Evolutionary conservation across 2,888 invertebrate species (phyloP), one percentile per base, ranked within the genome.

Genomic region (Chelonus formosanus): DNA sequence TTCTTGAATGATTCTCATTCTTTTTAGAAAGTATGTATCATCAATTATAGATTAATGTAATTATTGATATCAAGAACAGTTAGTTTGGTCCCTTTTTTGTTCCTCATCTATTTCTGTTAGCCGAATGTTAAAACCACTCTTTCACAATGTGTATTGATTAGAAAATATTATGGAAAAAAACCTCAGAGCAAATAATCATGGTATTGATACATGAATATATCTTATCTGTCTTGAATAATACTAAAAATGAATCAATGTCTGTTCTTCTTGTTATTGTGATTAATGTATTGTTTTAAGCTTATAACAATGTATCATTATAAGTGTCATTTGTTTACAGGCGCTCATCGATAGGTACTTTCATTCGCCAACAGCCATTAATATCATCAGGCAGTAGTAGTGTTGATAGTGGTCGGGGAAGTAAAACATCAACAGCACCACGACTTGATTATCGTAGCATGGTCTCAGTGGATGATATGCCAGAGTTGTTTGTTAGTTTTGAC

Each of bases 381-480:
- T 84, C 84, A 4, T 84, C 83, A 2, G 83, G 84, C 53, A 84
- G 84, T 71, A 85, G 85, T 78, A 90, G 91, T 71, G 88, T 90
- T 69, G 90, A 90, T 78, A 83, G 84, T 67, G 89, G 89, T 81
- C 86, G 86, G 68, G 86, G 89, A 61, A 87, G 89, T 66, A 86
- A 86, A 80, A 81, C 86, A 64, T 84, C 86, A 66, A 86, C 88
- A 45, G 86, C 88, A 68, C 90, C 89, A 45, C 90, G 92, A 78
- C 87, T 95, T 73, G 95, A 95, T 85, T 95, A 95, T 84, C 90
- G 94, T 80, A 95, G 94, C 81, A 94, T 95, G 94, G 95, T 95
- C 70, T 95, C 95, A 32, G 93, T 95, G 72, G 95, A 95, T 78
- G 97, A 97, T 84, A 95, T 95, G 90, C 96, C 97, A 3, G 96